Evolutionary conservation across 2,797 vertebrate genomes (phyloP).

Genomic region (Chromobotia macracanthus): DNA sequence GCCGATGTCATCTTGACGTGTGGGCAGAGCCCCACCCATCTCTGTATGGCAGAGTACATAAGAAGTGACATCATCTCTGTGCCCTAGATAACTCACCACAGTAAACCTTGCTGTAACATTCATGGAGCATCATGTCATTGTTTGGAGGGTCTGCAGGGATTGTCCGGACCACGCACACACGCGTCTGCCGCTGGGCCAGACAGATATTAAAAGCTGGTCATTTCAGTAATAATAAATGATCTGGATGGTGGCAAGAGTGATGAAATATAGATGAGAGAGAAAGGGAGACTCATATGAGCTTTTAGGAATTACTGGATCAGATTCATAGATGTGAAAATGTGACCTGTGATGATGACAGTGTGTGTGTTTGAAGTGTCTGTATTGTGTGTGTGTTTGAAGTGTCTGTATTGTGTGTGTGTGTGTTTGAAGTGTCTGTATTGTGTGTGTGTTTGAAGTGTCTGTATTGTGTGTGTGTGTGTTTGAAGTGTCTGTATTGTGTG

Average conservation of each 20-base stretch:
- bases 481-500: too few species aligned
- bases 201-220: conserved; percentile 66
- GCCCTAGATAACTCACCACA: conserved; percentile 35
- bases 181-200: conserved; percentile 25
- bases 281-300: conserved; percentile 29
- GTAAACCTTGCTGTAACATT: conserved; percentile 26
- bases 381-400: too few species aligned
- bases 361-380: too few species aligned
- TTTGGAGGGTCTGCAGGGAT: conserved; percentile 62
- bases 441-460: too few species aligned
- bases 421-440: too few species aligned
- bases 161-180: conserved; percentile 3
- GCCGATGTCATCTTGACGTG: conserved; percentile 10
- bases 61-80: conserved; percentile 46
- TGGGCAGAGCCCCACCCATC: conserved; percentile 11
- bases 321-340: conserved; percentile 30
- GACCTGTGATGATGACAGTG: too few species aligned
- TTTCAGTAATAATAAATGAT: conserved; percentile 81
- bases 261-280: conserved; percentile 75
- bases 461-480: too few species aligned
- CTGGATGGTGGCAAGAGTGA: conserved; percentile 65
- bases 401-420: too few species aligned
- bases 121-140: conserved; percentile 9
- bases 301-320: conserved; percentile 34
- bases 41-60: conserved; percentile 35